Conservation (phyloP, 2,797 vertebrate genomes). For the Phaenicophaeus curvirostris region DNA sequence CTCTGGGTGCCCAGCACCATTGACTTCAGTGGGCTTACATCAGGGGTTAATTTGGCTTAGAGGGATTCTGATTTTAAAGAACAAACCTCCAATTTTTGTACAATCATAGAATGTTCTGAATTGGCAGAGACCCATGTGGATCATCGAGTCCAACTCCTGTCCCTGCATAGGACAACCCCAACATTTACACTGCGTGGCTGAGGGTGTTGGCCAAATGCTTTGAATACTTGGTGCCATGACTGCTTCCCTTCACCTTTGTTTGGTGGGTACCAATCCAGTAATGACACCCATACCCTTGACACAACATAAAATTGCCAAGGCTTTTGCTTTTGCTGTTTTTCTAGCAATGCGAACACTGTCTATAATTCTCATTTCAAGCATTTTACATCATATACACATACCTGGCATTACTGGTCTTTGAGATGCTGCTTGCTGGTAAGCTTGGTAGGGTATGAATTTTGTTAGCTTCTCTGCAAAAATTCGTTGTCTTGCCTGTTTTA, state of each 20-base stretch:
- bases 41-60: not conserved
- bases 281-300: not conserved
- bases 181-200: too few species aligned
- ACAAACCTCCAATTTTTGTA: not conserved
- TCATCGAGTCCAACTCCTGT: too few species aligned
- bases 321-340: not conserved
- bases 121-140: too few species aligned
- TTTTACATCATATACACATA: not conserved
- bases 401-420: not conserved
- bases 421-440: slow-evolving; percentile 1
- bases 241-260: not conserved
- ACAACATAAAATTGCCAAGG: not conserved
- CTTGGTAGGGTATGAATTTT: not conserved
- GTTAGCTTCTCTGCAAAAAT: not conserved
- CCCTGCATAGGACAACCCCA: too few species aligned
- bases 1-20: not conserved
- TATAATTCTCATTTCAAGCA: not conserved
- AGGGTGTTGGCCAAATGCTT: too few species aligned
- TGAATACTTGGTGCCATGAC: too few species aligned
- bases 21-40: not conserved
- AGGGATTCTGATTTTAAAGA: not conserved
- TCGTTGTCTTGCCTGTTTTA: not conserved
- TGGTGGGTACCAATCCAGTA: not conserved
- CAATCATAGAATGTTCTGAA: too few species aligned
- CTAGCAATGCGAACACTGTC: not conserved